phyloP scores from a whole-genome alignment of 2,797 vertebrate genomes.

The Lateolabrax maculatus region DNA sequence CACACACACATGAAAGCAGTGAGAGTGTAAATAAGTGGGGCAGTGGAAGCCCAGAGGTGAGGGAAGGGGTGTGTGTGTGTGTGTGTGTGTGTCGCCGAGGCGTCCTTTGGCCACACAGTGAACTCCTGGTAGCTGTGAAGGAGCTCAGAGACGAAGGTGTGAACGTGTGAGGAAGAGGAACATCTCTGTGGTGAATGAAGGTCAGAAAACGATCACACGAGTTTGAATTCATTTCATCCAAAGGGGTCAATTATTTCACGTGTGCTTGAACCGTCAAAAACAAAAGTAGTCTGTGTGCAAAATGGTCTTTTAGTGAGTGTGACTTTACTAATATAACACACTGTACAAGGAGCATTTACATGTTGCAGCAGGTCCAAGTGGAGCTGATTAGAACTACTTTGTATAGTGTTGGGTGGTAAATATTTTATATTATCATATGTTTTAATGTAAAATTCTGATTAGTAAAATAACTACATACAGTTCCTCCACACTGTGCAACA shows the following conservation, averaged over 20 bases:
- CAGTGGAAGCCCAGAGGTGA: conserved; percentile 56
- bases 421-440: neutral
- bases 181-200: too few relatives aligned
- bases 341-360: neutral
- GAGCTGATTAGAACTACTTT: neutral
- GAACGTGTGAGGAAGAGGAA: too few relatives aligned
- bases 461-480: neutral
- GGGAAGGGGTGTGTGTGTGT: neutral
- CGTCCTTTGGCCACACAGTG: conserved; percentile 11
- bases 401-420: neutral
- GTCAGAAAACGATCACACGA: too few relatives aligned
- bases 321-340: neutral
- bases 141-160: too few relatives aligned
- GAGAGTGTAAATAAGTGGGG: conserved; percentile 54
- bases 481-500: neutral
- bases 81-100: neutral
- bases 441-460: neutral
- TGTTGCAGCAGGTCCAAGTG: neutral
- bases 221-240: too few relatives aligned
- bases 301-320: neutral
- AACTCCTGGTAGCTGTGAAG: conserved; percentile 9
- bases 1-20: conserved; percentile 53
- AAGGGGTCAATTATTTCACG: too few relatives aligned
- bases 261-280: too few relatives aligned
- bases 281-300: neutral